Conservation (phyloP, 2,113 vertebrate species). For the Tetrao urogallus region DNA sequence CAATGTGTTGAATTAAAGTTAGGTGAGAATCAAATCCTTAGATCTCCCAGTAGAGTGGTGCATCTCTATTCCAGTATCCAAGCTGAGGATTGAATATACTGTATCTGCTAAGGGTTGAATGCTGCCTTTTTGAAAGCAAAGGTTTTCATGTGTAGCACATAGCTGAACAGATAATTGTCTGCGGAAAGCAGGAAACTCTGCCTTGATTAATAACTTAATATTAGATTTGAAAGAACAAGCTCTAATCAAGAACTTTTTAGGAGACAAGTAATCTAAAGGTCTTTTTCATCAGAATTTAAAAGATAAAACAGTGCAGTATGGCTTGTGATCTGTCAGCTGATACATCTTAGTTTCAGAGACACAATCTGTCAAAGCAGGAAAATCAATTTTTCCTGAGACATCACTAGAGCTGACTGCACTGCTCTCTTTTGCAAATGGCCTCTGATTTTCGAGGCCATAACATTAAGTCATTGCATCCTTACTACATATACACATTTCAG, state of each 20-base stretch:
- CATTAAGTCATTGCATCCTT: background rate
- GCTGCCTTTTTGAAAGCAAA: background rate
- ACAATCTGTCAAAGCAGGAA: background rate
- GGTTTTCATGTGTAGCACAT: background rate
- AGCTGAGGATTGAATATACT: background rate
- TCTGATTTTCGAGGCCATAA: background rate
- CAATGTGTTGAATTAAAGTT: slow-evolving; percentile 3
- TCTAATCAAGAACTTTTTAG: background rate
- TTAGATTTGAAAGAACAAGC: background rate
- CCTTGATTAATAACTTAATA: background rate
- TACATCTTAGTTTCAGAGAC: background rate
- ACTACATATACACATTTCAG: background rate
- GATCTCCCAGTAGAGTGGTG: background rate
- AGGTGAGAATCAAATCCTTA: background rate
- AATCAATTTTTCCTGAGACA: background rate
- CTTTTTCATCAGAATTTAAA: background rate
- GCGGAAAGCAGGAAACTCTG: slow-evolving; percentile 1
- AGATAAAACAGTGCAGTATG: background rate
- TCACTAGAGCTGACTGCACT: background rate
- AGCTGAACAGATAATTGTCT: background rate
- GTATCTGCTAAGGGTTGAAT: background rate
- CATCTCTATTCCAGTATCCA: background rate
- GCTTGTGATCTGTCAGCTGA: background rate
- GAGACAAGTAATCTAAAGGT: background rate
- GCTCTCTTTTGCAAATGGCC: background rate